These are phyloP conservation scores for Brevipalpus yothersi DNA, from an alignment of 1,140 invertebrate genomes.

Conservation along the genomic window DNA sequence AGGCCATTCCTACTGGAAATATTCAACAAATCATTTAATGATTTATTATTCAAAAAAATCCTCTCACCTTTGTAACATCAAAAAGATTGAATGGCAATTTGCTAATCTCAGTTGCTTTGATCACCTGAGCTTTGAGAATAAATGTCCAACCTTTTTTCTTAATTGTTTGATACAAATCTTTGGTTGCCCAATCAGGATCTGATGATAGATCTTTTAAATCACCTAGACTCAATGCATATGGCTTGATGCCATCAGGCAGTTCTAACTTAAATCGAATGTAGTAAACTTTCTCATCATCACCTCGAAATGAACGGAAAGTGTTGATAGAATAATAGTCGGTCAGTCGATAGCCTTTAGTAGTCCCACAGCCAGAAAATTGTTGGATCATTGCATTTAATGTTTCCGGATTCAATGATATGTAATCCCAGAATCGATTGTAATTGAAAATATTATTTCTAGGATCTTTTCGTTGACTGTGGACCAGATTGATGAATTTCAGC, in stretches of 20 bases:
- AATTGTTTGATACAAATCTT: slow-evolving; percentile 76
- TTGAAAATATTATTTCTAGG: slow-evolving; percentile 75
- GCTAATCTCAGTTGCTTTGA: slow-evolving; percentile 29
- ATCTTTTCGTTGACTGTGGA: slow-evolving; percentile 81
- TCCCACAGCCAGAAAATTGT: background rate
- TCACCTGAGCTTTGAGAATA: slow-evolving; percentile 32
- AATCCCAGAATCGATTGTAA: slow-evolving; percentile 38
- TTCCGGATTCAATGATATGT: background rate
- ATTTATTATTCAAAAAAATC: slow-evolving; percentile 32
- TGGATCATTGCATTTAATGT: background rate
- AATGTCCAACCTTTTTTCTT: slow-evolving; percentile 51
- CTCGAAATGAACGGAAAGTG: slow-evolving; percentile 73
- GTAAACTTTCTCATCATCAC: slow-evolving; percentile 7
- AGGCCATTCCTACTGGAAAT: slow-evolving; percentile 38
- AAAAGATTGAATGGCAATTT: slow-evolving; percentile 29
- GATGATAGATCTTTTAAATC: slow-evolving; percentile 1
- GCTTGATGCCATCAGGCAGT: background rate
- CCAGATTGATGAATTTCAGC: slow-evolving; percentile 69
- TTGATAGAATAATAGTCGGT: slow-evolving; percentile 92
- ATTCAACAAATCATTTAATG: slow-evolving; percentile 32
- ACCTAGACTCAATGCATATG: too few relatives aligned
- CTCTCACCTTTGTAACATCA: background rate
- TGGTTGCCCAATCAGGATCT: slow-evolving; percentile 65
- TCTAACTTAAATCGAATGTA: background rate
- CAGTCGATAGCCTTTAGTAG: slow-evolving; percentile 34